Base-by-base conservation (phyloP, 2,797 vertebrate species). In the Natrix natrix region DNA sequence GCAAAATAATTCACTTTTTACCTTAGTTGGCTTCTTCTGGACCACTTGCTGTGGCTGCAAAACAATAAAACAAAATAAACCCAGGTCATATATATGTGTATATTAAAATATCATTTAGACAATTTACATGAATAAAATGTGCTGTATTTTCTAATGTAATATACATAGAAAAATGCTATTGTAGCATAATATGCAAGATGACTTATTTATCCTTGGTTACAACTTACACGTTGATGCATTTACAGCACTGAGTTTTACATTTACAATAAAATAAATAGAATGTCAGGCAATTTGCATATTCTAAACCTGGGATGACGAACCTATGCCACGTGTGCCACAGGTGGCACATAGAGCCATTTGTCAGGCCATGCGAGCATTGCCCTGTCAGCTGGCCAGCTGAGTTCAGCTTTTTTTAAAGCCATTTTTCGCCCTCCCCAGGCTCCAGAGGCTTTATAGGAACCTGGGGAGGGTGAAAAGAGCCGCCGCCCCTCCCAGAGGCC, bases 21-120 rank as follows among this genome's bases (percentile, higher is more conserved):
- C 99, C 99, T 98, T 98, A 98, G 98, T 98, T 97, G 98, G 98
- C 97, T 98, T 99, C 98, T 99, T 99, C 97, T 98, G 98, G 98
- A 99, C 98, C 87, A 98, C 98, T 98, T 99, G 98, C 94, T 99
- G 98, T 96, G 99, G 99, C 99, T 99, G 97, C 88, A 98, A 98
- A 93, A 96, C 7, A 63, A 94, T 94, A 96, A 93, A 94, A 66
- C 11, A 66, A 43, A 60, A 63, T 12, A 26, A 37, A 37, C 2
- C n/a, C 20, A 24, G 74, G 22, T 83, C 8, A 83, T 83, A 48
- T 83, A 24, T 83, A 48, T 22, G 20, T 32, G 37, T 96, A 95
- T 95, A 22, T 61, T 54, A 94, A 95, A 69, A 91, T 86, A 57
- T 0, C 4, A 20, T 43, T 56, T 96, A 95, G 95, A 26, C 55